Conservation (phyloP, 2,888 invertebrate genomes). For the Dolichomitus sp. region DNA sequence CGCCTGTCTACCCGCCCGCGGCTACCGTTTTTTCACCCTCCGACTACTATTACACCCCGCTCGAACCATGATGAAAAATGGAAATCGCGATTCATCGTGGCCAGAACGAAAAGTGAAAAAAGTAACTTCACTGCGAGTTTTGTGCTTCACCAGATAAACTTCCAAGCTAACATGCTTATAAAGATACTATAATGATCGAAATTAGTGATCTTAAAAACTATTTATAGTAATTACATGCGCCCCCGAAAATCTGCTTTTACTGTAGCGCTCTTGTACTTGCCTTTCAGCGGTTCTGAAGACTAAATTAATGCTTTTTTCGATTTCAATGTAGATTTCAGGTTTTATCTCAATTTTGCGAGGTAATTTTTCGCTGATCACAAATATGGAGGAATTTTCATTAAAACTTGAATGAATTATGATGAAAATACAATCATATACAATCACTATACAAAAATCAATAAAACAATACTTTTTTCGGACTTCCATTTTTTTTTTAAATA, state of each 20-base stretch:
- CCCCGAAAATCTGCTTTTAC: background rate
- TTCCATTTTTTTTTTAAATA: too few species aligned
- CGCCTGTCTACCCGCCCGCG: conserved; percentile 69
- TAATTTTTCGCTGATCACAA: too few species aligned
- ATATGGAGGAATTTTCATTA: too few species aligned
- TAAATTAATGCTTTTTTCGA: too few species aligned
- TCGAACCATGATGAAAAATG: conserved; percentile 83
- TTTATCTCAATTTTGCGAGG: too few species aligned
- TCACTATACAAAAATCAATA: too few species aligned
- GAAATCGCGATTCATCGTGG: conserved; percentile 81
- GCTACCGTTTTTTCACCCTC: conserved; percentile 64
- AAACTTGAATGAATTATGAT: too few species aligned
- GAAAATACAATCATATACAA: too few species aligned
- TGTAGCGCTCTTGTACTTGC: too few species aligned
- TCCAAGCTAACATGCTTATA: background rate
- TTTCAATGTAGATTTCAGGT: too few species aligned
- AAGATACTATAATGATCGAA: background rate
- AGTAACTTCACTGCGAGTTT: conserved; percentile 54
- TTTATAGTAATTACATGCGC: background rate
- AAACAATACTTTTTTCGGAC: too few species aligned
- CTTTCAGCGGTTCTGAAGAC: too few species aligned
- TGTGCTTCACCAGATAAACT: conserved; percentile 34
- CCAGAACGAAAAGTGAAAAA: conserved; percentile 56
- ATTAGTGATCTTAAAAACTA: background rate
- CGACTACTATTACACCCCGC: conserved; percentile 69